These are phyloP conservation scores for Malurus alboscapulatus DNA, from an alignment of 2,113 vertebrate species.

Conservation along the genomic window DNA sequence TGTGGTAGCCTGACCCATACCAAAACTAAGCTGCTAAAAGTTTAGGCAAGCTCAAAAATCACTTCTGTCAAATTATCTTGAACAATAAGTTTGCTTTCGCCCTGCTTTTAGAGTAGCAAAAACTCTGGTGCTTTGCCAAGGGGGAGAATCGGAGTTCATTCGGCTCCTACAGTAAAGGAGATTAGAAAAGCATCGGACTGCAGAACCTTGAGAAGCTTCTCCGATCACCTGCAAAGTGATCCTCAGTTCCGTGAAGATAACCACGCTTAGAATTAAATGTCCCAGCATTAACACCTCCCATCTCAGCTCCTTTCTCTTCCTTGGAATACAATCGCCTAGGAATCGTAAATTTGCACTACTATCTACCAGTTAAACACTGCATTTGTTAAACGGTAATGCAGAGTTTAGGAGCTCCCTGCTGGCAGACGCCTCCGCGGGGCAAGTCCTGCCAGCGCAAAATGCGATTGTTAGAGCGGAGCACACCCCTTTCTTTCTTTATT, in stretches of 20 bases:
- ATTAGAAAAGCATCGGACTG: background rate
- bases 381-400: background rate
- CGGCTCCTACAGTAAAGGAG: background rate
- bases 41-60: background rate
- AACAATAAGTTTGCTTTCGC: background rate
- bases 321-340: background rate
- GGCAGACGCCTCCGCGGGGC: background rate
- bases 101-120: background rate
- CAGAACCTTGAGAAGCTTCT: background rate
- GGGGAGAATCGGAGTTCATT: background rate
- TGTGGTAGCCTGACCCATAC: background rate
- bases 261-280: background rate
- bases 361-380: background rate
- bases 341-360: background rate
- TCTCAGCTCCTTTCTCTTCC: background rate
- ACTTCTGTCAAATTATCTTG: background rate
- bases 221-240: slow-evolving; percentile 5
- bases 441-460: background rate
- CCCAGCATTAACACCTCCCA: background rate
- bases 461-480: background rate
- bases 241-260: background rate
- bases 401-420: background rate
- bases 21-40: background rate
- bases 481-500: accelerated
- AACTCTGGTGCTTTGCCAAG: too few relatives aligned